Base-by-base conservation (phyloP, 2,797 vertebrate genomes). In the Rhinella marina region DNA sequence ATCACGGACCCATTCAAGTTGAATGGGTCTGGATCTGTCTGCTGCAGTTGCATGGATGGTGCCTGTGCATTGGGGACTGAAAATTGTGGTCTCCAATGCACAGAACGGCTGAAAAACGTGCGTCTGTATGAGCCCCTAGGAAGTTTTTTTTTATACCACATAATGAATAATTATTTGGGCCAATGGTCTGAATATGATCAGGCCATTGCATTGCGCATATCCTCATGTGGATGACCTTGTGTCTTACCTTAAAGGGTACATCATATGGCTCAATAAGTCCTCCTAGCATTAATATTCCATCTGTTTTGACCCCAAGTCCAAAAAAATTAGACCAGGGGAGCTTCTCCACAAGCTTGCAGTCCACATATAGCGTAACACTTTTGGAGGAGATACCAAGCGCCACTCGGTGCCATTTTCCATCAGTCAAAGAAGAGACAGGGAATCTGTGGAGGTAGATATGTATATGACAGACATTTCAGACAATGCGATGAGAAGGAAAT, bases 181-280 rank as follows among this genome's bases (percentile, higher is more conserved):
- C n/a, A n/a, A n/a, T n/a, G n/a, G n/a, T n/a, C n/a, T n/a, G n/a
- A n/a, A n/a, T n/a, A n/a, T n/a, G n/a, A n/a, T n/a, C n/a, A n/a
- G n/a, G n/a, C n/a, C n/a, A n/a, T n/a, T n/a, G n/a, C n/a, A n/a
- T n/a, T n/a, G n/a, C n/a, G n/a, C n/a, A n/a, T n/a, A n/a, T n/a
- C n/a, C n/a, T n/a, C n/a, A n/a, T n/a, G n/a, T 54, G 52, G 1
- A 54, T 14, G 10, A 14, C 52, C 2, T 32, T 19, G 2, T 72
- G 16, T 25, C n/a, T 93, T 88, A 98, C 97, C 94, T 97, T 94
- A 86, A 97, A 98, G 0, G 97, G 97, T 41, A 95, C 95, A 90
- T 97, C 97, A 0, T 95, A 97, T 72, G 93, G 90, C 82, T 96
- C 95, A 0, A 96, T 88, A 85, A 95, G 93, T 81, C 97, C 97